phyloP scores from a whole-genome alignment of 1,140 invertebrate species.

The Zaprionus camerounensis region DNA sequence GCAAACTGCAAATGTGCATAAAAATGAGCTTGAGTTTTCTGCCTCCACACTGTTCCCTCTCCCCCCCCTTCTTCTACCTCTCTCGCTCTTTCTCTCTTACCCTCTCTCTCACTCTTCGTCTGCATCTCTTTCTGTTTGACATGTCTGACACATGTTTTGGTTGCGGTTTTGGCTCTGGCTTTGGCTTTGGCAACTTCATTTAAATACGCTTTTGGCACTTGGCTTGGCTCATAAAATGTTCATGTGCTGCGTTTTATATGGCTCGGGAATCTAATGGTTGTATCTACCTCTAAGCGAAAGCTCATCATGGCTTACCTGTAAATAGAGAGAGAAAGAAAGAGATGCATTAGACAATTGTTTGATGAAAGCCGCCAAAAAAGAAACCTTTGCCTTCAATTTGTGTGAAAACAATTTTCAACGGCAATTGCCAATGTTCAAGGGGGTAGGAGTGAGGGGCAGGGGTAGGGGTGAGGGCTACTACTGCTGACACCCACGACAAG shows the following conservation, averaged over 20 bases:
- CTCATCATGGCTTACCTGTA: constrained; percentile 27
- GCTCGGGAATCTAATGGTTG: constrained; percentile 11
- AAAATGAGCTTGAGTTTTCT: constrained; percentile 49
- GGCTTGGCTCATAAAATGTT: constrained; percentile 69
- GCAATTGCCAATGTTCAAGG: constrained; percentile 52
- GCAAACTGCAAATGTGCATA: constrained; percentile 43
- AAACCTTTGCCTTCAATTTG: constrained; percentile 34
- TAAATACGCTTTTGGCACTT: constrained; percentile 78
- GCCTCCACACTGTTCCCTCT: constrained; percentile 1
- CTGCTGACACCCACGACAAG: constrained; percentile 71
- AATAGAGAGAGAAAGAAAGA: not conserved
- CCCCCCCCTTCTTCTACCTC: not conserved
- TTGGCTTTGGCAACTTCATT: constrained; percentile 65
- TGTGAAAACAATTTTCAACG: constrained; percentile 7
- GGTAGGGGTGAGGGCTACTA: too few species aligned
- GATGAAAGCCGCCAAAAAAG: constrained; percentile 5
- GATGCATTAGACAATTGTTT: constrained; percentile 6
- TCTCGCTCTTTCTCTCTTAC: not conserved
- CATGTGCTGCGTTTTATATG: constrained; percentile 51
- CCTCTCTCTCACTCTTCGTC: not conserved
- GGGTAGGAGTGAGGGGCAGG: not conserved
- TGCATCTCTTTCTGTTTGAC: constrained; percentile 46
- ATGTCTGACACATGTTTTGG: constrained; percentile 76
- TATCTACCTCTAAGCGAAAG: not conserved
- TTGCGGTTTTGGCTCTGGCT: constrained; percentile 30